These are phyloP conservation scores for Eumerus sabulonum DNA, from an alignment of 2,888 invertebrate genomes.

Conservation along the genomic window DNA sequence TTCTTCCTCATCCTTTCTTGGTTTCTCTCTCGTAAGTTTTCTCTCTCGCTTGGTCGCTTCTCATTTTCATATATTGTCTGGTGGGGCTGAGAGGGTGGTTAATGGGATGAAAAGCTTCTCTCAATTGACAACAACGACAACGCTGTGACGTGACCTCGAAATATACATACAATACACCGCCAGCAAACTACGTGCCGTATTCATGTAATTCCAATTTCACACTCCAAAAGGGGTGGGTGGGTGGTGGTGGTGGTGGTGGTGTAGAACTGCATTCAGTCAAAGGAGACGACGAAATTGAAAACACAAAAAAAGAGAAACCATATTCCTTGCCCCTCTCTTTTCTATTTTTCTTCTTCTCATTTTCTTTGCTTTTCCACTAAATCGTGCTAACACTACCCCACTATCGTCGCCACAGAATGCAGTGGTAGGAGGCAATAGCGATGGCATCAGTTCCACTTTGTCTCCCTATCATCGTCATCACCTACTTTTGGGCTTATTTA, in stretches of 20 bases:
- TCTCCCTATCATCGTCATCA: conserved; percentile 47
- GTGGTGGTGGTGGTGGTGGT: no score
- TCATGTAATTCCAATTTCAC: neutral
- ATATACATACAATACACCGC: conserved; percentile 11
- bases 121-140: conserved; percentile 14
- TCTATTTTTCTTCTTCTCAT: conserved; percentile 27
- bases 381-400: conserved; percentile 18
- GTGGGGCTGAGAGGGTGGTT: neutral
- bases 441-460: neutral
- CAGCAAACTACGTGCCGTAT: neutral
- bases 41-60: conserved; percentile 19
- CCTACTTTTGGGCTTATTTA: conserved; percentile 68
- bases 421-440: no score
- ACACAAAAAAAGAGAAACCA: neutral
- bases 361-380: conserved; percentile 12
- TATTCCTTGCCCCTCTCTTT: neutral
- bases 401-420: neutral
- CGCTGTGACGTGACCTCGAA: conserved; percentile 44
- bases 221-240: conserved; percentile 65
- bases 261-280: conserved; percentile 60
- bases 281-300: conserved; percentile 23
- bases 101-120: conserved; percentile 36
- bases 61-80: conserved; percentile 6
- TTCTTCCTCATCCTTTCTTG: neutral
- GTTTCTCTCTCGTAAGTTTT: conserved; percentile 34